phyloP scores from a whole-genome alignment of 2,888 invertebrate genomes.

The Agrotis clavis region DNA sequence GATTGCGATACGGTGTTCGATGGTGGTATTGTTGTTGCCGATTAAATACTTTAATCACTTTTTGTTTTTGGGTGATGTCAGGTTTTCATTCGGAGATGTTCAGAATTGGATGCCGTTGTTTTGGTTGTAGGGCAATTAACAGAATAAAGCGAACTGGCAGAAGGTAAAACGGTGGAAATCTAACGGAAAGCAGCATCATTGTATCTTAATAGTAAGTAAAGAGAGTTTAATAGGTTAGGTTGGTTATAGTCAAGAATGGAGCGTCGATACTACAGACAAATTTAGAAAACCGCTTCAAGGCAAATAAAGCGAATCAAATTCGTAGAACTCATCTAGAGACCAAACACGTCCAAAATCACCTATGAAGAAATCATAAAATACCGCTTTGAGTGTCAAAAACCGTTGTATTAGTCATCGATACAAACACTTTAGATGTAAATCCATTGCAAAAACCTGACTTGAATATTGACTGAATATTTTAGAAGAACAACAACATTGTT shows the following conservation, averaged over 20 bases:
- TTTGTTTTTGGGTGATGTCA: slow-evolving; percentile 22
- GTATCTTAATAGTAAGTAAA: too few relatives aligned
- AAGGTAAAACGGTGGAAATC: too few relatives aligned
- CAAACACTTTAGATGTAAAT: slow-evolving; percentile 63
- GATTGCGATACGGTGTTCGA: slow-evolving; percentile 51
- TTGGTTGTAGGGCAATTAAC: background rate
- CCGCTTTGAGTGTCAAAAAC: slow-evolving; percentile 42
- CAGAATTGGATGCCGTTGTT: background rate
- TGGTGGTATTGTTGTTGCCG: slow-evolving; percentile 54
- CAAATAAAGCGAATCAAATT: slow-evolving; percentile 28
- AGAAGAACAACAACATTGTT: slow-evolving; percentile 60
- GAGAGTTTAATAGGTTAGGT: too few relatives aligned
- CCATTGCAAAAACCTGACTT: slow-evolving; percentile 63
- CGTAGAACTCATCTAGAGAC: slow-evolving; percentile 22
- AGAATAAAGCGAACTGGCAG: background rate
- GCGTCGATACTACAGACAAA: background rate
- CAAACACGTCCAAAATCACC: slow-evolving; percentile 10
- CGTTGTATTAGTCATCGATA: slow-evolving; percentile 53
- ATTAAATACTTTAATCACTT: slow-evolving; percentile 51
- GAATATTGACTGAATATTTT: slow-evolving; percentile 76
- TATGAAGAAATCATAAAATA: slow-evolving; percentile 43
- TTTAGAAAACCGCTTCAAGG: slow-evolving; percentile 17
- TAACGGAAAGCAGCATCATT: background rate
- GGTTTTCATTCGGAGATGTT: slow-evolving; percentile 15
- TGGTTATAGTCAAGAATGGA: background rate